Conservation (phyloP, 2,888 invertebrate species). For the Neoaliturus tenellus region DNA sequence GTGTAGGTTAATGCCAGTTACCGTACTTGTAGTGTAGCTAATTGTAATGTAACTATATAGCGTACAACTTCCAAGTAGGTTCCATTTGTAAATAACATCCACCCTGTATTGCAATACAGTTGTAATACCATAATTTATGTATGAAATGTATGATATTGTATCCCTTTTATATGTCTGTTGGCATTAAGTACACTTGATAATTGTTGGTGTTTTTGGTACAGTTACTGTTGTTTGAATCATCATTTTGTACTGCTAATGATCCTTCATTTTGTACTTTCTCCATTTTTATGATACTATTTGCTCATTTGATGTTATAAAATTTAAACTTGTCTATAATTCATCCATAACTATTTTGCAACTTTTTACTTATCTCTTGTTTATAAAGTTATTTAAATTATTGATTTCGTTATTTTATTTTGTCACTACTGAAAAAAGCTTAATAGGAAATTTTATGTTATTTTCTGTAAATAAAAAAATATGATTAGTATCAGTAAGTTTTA, state of each 20-base stretch:
- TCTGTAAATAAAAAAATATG: too few relatives aligned
- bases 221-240: background rate
- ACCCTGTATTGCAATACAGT: background rate
- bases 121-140: background rate
- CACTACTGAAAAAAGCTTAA: too few relatives aligned
- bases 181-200: background rate
- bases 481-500: too few relatives aligned
- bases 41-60: slow-evolving; percentile 18
- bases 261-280: background rate
- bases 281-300: background rate
- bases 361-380: too few relatives aligned
- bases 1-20: slow-evolving; percentile 5
- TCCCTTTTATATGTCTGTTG: background rate
- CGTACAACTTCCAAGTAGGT: slow-evolving; percentile 47
- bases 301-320: too few relatives aligned
- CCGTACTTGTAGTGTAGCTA: slow-evolving; percentile 23
- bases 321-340: too few relatives aligned
- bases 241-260: background rate
- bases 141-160: background rate
- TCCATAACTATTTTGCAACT: too few relatives aligned
- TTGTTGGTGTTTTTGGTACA: slow-evolving; percentile 10
- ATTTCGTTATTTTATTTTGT: too few relatives aligned
- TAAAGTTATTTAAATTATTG: too few relatives aligned
- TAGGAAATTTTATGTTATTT: too few relatives aligned
- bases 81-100: slow-evolving; percentile 19